Evolutionary conservation across 2,113 vertebrate genomes (phyloP), one percentile per base, ranked within the genome.

Genomic region (Indicator indicator): DNA sequence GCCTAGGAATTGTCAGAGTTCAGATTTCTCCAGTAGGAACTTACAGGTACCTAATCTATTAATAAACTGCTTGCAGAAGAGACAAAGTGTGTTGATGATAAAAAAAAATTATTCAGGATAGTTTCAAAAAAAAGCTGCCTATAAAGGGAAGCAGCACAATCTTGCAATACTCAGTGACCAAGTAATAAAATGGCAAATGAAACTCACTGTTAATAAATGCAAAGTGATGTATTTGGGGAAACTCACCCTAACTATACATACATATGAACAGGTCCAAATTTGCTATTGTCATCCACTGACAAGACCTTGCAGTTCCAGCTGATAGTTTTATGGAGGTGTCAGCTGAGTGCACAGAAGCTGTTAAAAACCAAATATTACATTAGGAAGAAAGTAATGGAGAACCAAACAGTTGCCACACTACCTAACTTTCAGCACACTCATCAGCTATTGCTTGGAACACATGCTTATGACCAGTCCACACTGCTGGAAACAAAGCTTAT

Each of bases 201-300:
- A 96, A 95, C 93, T 86, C 92, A 52, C 71, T 38, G 76, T 9
- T 90, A 92, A 90, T 86, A 95, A 93, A 96, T 94, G 90, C 85
- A 88, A 89, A 94, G 88, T 68, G 76, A 95, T 86, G 83, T 88
- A 94, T 83, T 86, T 30, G 52, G 76, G 64, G 83, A 91, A 89
- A 93, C 56, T 60, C 94, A 48, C 79, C 85, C 69, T 74, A 86
- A 88, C 75, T 80, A 77, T 32, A 88, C 48, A 71, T 46, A 69
- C 82, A 44, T 44, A 44, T 93, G 92, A 74, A 44, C 83, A 95
- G 92, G 79, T 91, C 90, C 69, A 60, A 86, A 90, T 93, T 94
- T 88, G 83, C 64, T 83, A 54, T 71, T 86, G 76, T 69, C 88
- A 86, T 64, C 64, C 90, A 64, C 86, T 42, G 75, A 78, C 5